A percentile compares a stretch with the other conserved stretches of the same genome.
Evolutionary conservation across 2,113 vertebrate genomes (phyloP).

Genomic region (Chunga burmeisteri): DNA sequence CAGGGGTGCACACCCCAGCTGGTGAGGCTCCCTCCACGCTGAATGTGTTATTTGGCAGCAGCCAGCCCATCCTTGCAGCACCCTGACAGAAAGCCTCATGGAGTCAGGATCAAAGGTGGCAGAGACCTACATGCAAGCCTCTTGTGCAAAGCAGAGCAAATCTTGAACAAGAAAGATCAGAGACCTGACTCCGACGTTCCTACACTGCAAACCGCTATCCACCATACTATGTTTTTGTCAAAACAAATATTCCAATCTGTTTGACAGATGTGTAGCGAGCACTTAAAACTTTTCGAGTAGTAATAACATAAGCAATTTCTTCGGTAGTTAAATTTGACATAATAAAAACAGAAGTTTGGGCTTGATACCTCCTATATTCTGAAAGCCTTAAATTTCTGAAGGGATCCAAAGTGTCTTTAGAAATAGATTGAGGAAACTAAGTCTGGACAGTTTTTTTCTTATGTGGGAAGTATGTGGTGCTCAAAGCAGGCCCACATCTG

Average conservation of each 20-base stretch:
- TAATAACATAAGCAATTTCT: neutral
- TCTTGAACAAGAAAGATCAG: neutral
- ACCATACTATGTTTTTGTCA: neutral
- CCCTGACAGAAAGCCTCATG: neutral
- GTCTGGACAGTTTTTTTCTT: neutral
- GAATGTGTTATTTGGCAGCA: rapidly evolving
- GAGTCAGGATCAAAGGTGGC: neutral
- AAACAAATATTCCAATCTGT: neutral
- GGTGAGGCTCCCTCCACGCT: neutral
- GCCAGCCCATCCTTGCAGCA: rapidly evolving
- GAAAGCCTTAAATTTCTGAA: neutral
- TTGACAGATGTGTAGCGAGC: neutral
- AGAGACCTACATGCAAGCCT: neutral
- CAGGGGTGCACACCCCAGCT: rapidly evolving
- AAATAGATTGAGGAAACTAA: neutral
- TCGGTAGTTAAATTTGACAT: neutral
- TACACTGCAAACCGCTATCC: neutral
- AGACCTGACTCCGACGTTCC: neutral
- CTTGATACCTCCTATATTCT: neutral
- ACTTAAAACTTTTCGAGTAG: neutral
- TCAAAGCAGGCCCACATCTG: neutral
- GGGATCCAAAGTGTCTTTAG: neutral
- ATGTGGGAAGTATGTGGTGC: neutral
- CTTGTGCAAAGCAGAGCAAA: neutral
- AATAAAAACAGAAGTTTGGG: neutral